phyloP scores from a whole-genome alignment of 1,140 invertebrate genomes.

The Anagrus nilaparvatae region DNA sequence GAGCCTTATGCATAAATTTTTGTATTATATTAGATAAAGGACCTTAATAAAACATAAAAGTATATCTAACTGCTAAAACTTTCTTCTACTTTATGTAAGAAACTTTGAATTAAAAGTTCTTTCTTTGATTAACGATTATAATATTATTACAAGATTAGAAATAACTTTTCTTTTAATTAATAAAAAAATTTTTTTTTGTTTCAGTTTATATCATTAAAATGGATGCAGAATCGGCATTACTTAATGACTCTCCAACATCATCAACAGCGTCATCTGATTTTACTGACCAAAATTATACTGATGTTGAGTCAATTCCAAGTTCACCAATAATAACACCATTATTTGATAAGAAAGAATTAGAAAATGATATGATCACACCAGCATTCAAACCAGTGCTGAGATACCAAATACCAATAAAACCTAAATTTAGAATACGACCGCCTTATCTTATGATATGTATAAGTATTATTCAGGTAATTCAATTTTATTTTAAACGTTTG shows the following conservation, averaged over 20 bases:
- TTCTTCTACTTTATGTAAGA: too few relatives aligned
- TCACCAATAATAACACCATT: conserved; percentile 21
- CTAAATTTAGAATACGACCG: conserved; percentile 38
- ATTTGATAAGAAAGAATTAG: background rate
- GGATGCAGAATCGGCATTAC: conserved; percentile 35
- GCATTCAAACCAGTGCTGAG: background rate
- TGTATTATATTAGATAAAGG: too few relatives aligned
- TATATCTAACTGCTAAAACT: too few relatives aligned
- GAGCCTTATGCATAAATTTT: too few relatives aligned
- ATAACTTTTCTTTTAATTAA: too few relatives aligned
- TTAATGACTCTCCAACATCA: conserved; percentile 34
- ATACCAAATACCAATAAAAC: conserved; percentile 27
- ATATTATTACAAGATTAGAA: too few relatives aligned
- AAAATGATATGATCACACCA: conserved; percentile 26
- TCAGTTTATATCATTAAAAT: too few relatives aligned
- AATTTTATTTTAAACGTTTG: too few relatives aligned
- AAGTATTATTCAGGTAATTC: conserved; percentile 38
- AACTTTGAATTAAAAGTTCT: too few relatives aligned
- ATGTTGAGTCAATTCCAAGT: conserved; percentile 23
- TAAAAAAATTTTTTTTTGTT: too few relatives aligned
- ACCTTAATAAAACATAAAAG: too few relatives aligned
- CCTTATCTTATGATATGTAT: conserved; percentile 41
- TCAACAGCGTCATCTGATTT: conserved; percentile 35
- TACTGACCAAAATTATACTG: conserved; percentile 28
- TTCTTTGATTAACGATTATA: too few relatives aligned